phyloP scores from a whole-genome alignment of 2,797 vertebrate genomes.

The Euthynnus affinis region DNA sequence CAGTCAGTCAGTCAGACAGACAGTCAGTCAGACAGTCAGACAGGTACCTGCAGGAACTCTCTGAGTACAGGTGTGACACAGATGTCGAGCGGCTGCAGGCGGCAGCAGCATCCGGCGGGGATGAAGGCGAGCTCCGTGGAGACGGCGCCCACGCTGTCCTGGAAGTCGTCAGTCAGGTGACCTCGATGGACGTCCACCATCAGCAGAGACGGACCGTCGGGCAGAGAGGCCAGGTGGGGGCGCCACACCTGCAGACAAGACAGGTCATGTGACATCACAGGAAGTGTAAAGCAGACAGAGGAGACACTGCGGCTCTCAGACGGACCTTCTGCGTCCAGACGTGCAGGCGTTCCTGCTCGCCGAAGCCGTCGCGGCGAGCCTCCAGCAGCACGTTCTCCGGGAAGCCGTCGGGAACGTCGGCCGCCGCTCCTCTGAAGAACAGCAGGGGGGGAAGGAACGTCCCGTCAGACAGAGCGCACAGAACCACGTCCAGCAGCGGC shows the following conservation, averaged over 20 bases:
- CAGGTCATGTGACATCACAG: not conserved
- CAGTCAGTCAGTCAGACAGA: too few relatives aligned
- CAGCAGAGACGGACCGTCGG: conserved; percentile 83
- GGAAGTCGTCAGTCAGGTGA: conserved; percentile 85
- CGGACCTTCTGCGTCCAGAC: conserved; percentile 86
- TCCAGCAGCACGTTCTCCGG: conserved; percentile 88
- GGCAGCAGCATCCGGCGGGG: conserved; percentile 88
- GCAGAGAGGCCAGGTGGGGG: conserved; percentile 73
- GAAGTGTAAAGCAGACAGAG: not conserved
- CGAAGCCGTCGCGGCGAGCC: conserved; percentile 82
- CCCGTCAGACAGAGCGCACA: conserved; percentile 89
- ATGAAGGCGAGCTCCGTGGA: conserved; percentile 85
- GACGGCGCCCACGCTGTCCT: conserved; percentile 76
- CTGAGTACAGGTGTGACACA: conserved; percentile 89
- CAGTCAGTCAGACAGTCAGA: too few relatives aligned
- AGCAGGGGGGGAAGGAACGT: conserved; percentile 88
- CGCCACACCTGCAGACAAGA: conserved; percentile 76
- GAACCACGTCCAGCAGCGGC: conserved; percentile 86
- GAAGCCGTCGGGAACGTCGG: conserved; percentile 73
- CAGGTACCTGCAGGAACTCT: conserved; percentile 86
- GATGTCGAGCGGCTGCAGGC: conserved; percentile 90
- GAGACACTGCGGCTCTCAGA: not conserved
- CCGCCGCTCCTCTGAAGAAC: conserved; percentile 78
- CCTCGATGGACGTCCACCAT: conserved; percentile 90
- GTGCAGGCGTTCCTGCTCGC: conserved; percentile 84